A percentile compares a stretch with the other conserved stretches of the same genome.
These are phyloP conservation scores for Balaeniceps rex DNA, from an alignment of 2,113 vertebrate species.

Conservation along the genomic window DNA sequence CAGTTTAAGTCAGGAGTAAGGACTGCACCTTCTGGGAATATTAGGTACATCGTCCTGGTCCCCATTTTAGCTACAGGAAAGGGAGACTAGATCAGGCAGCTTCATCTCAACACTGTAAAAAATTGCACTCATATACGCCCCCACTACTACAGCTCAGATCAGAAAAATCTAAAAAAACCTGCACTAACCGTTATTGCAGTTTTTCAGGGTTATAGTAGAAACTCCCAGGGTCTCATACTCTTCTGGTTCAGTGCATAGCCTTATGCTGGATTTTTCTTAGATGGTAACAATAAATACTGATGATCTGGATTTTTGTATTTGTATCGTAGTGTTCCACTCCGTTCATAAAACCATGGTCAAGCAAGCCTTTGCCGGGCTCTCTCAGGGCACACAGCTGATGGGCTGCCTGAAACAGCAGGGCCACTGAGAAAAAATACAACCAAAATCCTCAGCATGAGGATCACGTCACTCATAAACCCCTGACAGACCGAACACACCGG, in stretches of 20 bases:
- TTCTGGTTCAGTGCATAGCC: not conserved
- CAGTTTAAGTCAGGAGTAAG: not conserved
- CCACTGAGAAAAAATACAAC: not conserved
- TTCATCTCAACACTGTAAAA: not conserved
- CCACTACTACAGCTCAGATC: not conserved
- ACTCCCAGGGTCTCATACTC: not conserved
- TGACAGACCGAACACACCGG: not conserved
- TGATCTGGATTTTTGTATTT: fast-evolving
- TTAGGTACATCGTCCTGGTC: not conserved
- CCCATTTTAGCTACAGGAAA: not conserved
- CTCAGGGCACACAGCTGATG: not conserved
- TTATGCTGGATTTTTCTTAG: not conserved
- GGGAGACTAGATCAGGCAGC: not conserved
- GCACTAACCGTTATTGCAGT: not conserved
- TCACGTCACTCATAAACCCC: not conserved
- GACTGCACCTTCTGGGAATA: not conserved
- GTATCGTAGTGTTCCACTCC: not conserved
- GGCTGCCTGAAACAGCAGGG: not conserved
- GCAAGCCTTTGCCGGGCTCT: not conserved
- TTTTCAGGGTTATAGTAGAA: not conserved
- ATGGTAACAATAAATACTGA: not conserved
- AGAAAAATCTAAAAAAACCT: not conserved
- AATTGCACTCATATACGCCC: not conserved
- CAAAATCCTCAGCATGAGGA: not conserved
- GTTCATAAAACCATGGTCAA: not conserved